These are phyloP conservation scores for Mesocentrotus franciscanus DNA, from an alignment of 53 echinoderm and acorn worm genomes.

Conservation along the genomic window DNA sequence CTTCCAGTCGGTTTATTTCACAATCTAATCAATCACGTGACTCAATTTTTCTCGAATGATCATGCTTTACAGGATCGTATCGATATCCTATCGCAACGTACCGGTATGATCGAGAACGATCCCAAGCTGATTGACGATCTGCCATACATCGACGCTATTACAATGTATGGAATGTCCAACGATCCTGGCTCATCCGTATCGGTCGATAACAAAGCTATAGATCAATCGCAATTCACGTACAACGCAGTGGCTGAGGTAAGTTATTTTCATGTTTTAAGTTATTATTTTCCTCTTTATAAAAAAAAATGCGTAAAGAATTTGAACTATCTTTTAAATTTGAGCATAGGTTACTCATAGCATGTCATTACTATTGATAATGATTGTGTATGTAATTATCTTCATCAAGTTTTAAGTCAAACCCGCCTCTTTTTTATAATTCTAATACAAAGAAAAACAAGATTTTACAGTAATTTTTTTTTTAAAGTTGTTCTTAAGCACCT, in stretches of 20 bases:
- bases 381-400: no score
- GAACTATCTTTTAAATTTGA: no score
- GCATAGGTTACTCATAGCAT: no score
- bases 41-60: background rate
- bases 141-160: slow-evolving; percentile 72
- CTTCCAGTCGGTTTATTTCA: no score
- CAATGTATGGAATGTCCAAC: slow-evolving; percentile 70
- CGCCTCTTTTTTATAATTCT: no score
- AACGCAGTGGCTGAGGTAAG: slow-evolving; percentile 44
- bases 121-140: slow-evolving; percentile 65
- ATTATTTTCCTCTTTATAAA: no score
- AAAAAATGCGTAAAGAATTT: no score
- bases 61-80: slow-evolving; percentile 67
- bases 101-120: slow-evolving; percentile 66
- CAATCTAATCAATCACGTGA: background rate
- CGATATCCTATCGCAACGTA: slow-evolving; percentile 79
- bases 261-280: background rate
- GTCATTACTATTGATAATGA: no score
- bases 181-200: slow-evolving; percentile 74
- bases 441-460: no score
- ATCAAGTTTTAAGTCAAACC: no score
- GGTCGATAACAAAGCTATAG: slow-evolving; percentile 70
- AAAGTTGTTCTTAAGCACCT: no score
- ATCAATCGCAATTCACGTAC: slow-evolving; percentile 42
- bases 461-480: no score